Conservation (phyloP, 2,113 vertebrate species). For the Boleophthalmus pectinirostris region DNA sequence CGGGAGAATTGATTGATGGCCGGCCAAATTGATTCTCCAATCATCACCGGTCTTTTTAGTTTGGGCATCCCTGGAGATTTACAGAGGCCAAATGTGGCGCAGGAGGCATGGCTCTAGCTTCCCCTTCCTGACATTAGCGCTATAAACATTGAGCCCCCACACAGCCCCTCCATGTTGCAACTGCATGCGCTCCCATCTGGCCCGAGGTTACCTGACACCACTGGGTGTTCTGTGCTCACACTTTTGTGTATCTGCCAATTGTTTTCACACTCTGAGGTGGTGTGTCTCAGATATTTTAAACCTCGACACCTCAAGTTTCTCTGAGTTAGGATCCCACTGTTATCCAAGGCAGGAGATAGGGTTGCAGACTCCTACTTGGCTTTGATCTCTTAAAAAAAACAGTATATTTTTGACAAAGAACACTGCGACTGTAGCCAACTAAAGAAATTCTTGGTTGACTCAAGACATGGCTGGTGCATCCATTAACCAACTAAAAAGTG, state of each 20-base stretch:
- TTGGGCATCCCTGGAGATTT: constrained; percentile 55
- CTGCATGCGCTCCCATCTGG: constrained; percentile 70
- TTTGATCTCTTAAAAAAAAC: constrained; percentile 10
- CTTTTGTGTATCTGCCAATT: constrained; percentile 72
- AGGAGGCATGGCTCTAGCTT: constrained; percentile 51
- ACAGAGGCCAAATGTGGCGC: constrained; percentile 63
- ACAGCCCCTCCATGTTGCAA: constrained; percentile 34
- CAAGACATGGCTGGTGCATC: too few relatives aligned
- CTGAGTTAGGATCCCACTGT: constrained; percentile 67
- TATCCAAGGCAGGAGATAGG: constrained; percentile 59
- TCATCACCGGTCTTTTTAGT: constrained; percentile 75
- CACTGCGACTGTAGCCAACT: too few relatives aligned
- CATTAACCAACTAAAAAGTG: too few relatives aligned
- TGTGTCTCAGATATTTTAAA: constrained; percentile 62
- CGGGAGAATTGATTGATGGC: constrained; percentile 76
- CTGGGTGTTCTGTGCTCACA: constrained; percentile 58
- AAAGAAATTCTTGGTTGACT: too few relatives aligned
- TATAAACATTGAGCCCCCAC: constrained; percentile 52
- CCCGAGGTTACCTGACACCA: constrained; percentile 68
- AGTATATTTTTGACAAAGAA: constrained; percentile 10
- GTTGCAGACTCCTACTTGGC: constrained; percentile 38
- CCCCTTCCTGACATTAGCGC: constrained; percentile 54
- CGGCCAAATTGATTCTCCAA: constrained; percentile 79
- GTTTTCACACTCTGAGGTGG: constrained; percentile 72
- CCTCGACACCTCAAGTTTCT: constrained; percentile 53